Percentiles rank a stretch among this genome's conserved stretches.
Conservation (phyloP, 2,113 vertebrate genomes). For the Anoplopoma fimbria region DNA sequence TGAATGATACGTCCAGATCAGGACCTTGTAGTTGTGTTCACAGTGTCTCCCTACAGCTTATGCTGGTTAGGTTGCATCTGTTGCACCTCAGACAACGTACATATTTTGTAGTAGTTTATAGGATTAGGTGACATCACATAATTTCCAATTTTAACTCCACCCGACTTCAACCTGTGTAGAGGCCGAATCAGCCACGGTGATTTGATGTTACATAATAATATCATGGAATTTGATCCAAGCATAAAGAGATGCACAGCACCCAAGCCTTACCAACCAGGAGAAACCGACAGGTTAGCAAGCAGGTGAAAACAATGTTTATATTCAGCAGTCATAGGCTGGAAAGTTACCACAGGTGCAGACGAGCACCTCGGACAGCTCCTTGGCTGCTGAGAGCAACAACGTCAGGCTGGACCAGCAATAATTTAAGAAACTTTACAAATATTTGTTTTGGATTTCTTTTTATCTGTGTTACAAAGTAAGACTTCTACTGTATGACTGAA, state of each 20-base stretch:
- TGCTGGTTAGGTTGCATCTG: not conserved
- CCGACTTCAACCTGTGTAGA: not conserved
- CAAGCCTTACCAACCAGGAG: not conserved
- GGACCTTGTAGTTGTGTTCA: not conserved
- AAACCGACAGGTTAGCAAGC: not conserved
- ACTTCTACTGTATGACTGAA: constrained; percentile 1
- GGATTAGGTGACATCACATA: not conserved
- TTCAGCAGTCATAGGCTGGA: constrained; percentile 30
- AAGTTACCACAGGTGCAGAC: constrained; percentile 9
- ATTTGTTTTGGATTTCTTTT: constrained; percentile 8
- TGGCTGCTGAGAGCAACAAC: constrained; percentile 26
- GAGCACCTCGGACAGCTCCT: constrained; percentile 51
- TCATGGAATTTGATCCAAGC: not conserved
- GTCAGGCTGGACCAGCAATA: not conserved
- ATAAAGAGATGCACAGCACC: not conserved
- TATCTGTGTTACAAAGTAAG: constrained; percentile 17
- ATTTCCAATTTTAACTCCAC: not conserved
- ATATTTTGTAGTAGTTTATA: not conserved
- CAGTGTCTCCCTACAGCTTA: not conserved
- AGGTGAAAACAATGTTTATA: not conserved
- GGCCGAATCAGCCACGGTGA: not conserved
- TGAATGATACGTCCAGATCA: not conserved
- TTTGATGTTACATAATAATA: not conserved
- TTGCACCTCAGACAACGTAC: not conserved
- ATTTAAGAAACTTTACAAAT: constrained; percentile 13